Evolutionary conservation across 1,140 invertebrate genomes (phyloP), one percentile per base, ranked within the genome.

Genomic region (Drosophila sulfurigaster): DNA sequence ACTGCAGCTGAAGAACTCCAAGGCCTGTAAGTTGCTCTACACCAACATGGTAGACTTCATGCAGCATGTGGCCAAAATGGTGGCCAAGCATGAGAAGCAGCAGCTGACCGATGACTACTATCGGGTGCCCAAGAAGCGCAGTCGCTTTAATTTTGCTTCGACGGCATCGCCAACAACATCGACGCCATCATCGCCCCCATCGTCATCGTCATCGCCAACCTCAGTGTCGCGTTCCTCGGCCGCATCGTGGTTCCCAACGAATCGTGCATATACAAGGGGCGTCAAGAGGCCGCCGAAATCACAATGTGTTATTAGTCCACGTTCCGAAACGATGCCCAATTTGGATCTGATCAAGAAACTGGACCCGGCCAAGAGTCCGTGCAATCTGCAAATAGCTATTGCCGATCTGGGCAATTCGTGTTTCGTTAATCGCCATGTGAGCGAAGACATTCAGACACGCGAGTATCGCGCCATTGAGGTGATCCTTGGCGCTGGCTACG

Each of bases 381-480:
- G 97, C 93, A 95, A 96, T 11, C 94, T 98, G 45, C 95, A 96
- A 85, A 97, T 98, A 1, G 98, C 98, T 93, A 98, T 99, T 91
- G 99, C 98, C 30, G 99, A 99, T 94, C 94, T 99, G 62, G 99
- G 99, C 45, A 99, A 99, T 94, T 99, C 98, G 13, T 99, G 99
- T 93, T 99, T 98, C 98, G 96, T 98, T 5, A 95, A 98, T 92
- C 95, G 96, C 78, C 96, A 97, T 91, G 96, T 96, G 78, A 99
- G 98, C 25, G 98, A 99, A 93, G 99, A 99, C 91, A 99, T 99
- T 82, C 99, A 99, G 94, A 99, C 99, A 0, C 94, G 99, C 35
- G 99, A 99, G 93, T 99, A 99, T 93, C 94, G 99, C 62, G 98
- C 98, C 56, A 93, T 99, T 49, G 99, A 99, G 94, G 99, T 99